These are phyloP conservation scores for Heliconius cydno DNA, from an alignment of 2,888 invertebrate genomes.

Conservation along the genomic window DNA sequence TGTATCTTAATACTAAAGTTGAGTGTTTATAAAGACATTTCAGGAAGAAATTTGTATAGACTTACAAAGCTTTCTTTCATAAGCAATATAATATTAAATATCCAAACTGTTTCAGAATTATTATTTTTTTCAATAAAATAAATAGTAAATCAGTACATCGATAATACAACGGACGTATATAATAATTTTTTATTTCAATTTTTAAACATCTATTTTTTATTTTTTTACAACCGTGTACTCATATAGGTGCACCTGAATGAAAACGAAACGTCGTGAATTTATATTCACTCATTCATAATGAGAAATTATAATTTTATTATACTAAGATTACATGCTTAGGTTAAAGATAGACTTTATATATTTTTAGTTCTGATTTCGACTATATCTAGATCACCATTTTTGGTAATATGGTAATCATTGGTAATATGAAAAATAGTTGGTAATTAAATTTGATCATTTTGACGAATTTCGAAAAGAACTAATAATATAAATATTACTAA, in stretches of 20 bases:
- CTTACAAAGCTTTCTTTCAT: not conserved
- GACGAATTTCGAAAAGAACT: not conserved
- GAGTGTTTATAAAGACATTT: slow-evolving; percentile 4
- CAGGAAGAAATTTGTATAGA: slow-evolving; percentile 9
- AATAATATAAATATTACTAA: not conserved
- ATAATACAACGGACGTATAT: slow-evolving; percentile 5
- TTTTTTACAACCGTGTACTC: slow-evolving; percentile 46
- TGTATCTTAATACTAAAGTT: not conserved
- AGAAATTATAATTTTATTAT: slow-evolving; percentile 1
- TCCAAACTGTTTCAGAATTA: not conserved
- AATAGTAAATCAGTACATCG: not conserved
- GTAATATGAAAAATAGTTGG: not conserved
- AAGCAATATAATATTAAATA: not conserved
- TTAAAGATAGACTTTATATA: not conserved
- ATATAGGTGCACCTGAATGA: slow-evolving; percentile 44
- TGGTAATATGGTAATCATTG: not conserved
- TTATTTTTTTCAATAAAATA: not conserved
- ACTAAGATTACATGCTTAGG: not conserved
- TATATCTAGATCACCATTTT: not conserved
- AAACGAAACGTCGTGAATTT: slow-evolving; percentile 27
- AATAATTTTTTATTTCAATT: not conserved
- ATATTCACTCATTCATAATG: slow-evolving; percentile 1
- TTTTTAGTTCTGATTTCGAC: not conserved
- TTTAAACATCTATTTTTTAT: slow-evolving; percentile 12
- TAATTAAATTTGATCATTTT: not conserved